These are phyloP conservation scores for Gadopsis marmoratus DNA, from an alignment of 2,797 vertebrate genomes.

Conservation along the genomic window DNA sequence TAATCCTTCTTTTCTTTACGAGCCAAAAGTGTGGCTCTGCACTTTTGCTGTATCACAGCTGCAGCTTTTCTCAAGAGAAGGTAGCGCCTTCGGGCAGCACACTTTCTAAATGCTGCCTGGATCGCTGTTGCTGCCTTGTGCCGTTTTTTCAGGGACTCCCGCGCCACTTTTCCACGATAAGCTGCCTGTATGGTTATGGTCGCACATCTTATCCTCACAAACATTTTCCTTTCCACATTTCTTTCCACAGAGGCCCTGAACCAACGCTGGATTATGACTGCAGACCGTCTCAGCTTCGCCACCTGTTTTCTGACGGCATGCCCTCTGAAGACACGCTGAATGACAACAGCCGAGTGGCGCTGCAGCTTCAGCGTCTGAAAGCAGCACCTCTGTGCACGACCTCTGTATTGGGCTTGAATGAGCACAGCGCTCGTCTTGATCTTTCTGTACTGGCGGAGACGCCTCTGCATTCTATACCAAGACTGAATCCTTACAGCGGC, in stretches of 20 bases:
- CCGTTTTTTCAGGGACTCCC: slow-evolving; percentile 73
- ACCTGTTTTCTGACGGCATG: slow-evolving; percentile 74
- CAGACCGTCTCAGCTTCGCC: slow-evolving; percentile 69
- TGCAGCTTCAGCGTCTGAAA: slow-evolving; percentile 71
- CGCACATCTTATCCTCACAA: slow-evolving; percentile 80
- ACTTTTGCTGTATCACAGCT: slow-evolving; percentile 82
- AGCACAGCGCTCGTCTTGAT: slow-evolving; percentile 76
- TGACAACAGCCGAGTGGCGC: slow-evolving; percentile 81
- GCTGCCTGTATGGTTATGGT: slow-evolving; percentile 86
- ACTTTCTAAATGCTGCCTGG: slow-evolving; percentile 87
- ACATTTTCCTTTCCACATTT: slow-evolving; percentile 71
- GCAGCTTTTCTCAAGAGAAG: slow-evolving; percentile 70
- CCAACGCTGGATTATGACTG: slow-evolving; percentile 87
- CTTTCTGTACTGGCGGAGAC: slow-evolving; percentile 72
- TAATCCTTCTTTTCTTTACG: slow-evolving; percentile 76
- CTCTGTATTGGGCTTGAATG: slow-evolving; percentile 88
- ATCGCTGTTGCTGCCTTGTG: slow-evolving; percentile 82
- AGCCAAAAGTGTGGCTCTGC: slow-evolving; percentile 81
- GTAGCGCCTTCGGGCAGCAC: slow-evolving; percentile 75
- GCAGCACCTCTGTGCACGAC: slow-evolving; percentile 64
- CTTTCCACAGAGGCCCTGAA: slow-evolving; percentile 80
- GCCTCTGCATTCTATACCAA: slow-evolving; percentile 88
- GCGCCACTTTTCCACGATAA: slow-evolving; percentile 84
- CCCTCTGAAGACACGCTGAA: slow-evolving; percentile 89
- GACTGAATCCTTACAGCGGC: slow-evolving; percentile 89